Conservation (phyloP, 2,797 vertebrate species). For the Melanitta fusca region DNA sequence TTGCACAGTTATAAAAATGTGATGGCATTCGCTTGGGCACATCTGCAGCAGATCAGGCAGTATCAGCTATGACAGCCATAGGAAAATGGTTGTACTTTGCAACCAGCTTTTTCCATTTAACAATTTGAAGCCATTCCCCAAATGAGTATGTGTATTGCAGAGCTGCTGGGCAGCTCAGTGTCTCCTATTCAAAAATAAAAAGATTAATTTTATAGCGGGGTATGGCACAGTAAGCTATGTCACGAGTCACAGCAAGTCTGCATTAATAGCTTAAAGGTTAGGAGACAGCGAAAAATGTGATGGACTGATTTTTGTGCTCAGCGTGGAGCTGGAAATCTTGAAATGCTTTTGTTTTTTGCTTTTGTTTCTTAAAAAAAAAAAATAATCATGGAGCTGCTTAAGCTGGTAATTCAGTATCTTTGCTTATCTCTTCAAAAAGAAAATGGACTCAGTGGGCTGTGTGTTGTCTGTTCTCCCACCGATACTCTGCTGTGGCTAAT, state of each 20-base stretch:
- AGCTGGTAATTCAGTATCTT: not conserved
- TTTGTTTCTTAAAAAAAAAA: not conserved
- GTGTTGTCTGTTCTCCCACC: not conserved
- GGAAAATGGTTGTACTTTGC: not conserved
- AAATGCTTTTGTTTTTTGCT: slow-evolving; percentile 10
- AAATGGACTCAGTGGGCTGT: not conserved
- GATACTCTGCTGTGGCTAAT: not conserved
- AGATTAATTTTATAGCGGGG: slow-evolving; percentile 44
- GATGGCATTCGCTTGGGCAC: not conserved
- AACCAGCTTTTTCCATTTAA: not conserved
- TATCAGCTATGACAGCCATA: not conserved
- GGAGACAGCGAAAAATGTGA: not conserved
- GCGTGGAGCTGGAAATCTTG: not conserved
- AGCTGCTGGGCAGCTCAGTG: slow-evolving; percentile 2
- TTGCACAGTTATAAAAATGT: not conserved
- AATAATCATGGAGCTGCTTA: not conserved
- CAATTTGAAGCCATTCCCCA: not conserved
- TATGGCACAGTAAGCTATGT: not conserved
- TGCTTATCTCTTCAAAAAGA: not conserved
- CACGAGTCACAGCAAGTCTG: slow-evolving; percentile 24
- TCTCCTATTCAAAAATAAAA: slow-evolving; percentile 30
- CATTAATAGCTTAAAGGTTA: slow-evolving; percentile 26
- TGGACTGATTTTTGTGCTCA: not conserved
- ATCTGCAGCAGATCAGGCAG: not conserved
- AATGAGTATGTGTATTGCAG: not conserved